These are phyloP conservation scores for Odontomyia ornata DNA, from an alignment of 2,888 invertebrate genomes.

Conservation along the genomic window DNA sequence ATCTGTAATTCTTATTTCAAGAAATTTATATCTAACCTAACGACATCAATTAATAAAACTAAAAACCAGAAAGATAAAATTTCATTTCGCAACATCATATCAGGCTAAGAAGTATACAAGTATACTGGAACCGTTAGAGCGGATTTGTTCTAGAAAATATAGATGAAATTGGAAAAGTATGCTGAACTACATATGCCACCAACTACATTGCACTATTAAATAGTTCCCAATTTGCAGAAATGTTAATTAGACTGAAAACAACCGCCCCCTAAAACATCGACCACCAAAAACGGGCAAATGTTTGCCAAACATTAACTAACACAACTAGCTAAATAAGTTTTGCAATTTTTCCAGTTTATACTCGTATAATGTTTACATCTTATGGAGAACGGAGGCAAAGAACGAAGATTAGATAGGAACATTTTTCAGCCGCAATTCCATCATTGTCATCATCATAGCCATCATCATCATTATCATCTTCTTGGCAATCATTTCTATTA, in stretches of 20 bases:
- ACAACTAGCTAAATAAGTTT: not conserved
- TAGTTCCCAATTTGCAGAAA: slow-evolving; percentile 16
- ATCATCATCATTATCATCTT: not conserved
- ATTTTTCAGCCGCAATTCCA: not conserved
- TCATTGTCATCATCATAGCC: not conserved
- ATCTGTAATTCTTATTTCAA: not conserved
- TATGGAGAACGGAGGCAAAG: not conserved
- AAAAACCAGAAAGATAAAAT: slow-evolving; percentile 17
- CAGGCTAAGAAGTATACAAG: not conserved
- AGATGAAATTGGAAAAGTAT: not conserved
- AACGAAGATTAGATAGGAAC: not conserved
- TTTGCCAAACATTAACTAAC: not conserved
- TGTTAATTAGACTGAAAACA: slow-evolving; percentile 9
- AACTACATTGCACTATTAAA: not conserved
- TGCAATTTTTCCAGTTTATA: not conserved
- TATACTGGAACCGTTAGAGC: slow-evolving; percentile 14
- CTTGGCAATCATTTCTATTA: not conserved
- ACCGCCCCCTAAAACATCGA: not conserved
- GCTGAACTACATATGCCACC: not conserved
- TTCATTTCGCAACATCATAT: slow-evolving; percentile 3
- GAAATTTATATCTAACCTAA: slow-evolving; percentile 19
- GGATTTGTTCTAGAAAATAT: too few species aligned
- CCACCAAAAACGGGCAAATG: not conserved
- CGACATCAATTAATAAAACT: slow-evolving; percentile 18
- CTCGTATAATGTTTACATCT: not conserved